A percentile compares a stretch with the other conserved stretches of the same genome.
phyloP scores from a whole-genome alignment of 2,888 invertebrate species.

The Reticulitermes lucifugus region DNA sequence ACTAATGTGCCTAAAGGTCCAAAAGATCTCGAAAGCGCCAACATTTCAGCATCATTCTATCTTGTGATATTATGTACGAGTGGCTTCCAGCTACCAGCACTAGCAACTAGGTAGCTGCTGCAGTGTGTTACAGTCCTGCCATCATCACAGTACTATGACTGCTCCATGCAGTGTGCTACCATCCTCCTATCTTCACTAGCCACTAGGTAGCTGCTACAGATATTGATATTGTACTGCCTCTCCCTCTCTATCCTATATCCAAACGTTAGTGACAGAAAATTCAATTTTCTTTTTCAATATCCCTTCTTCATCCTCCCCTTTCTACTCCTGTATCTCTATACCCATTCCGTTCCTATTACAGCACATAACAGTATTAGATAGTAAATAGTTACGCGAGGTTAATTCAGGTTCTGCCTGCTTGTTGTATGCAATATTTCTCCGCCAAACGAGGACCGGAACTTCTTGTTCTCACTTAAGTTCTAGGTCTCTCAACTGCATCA shows the following conservation, averaged over 20 bases:
- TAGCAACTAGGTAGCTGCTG: no score
- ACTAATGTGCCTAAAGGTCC: no score
- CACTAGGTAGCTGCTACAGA: slow-evolving; percentile 9
- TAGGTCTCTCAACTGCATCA: no score
- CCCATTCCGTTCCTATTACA: slow-evolving; percentile 10
- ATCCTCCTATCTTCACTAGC: not conserved
- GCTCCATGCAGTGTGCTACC: not conserved
- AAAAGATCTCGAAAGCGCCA: no score
- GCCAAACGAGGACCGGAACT: no score
- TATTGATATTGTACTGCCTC: slow-evolving; percentile 19
- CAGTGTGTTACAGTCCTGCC: no score
- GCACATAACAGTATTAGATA: slow-evolving; percentile 16
- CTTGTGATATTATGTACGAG: no score
- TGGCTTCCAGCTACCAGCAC: no score
- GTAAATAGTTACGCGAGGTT: not conserved
- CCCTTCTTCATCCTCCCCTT: slow-evolving; percentile 29
- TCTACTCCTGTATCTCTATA: slow-evolving; percentile 11
- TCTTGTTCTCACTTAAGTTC: no score
- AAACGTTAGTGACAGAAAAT: slow-evolving; percentile 41
- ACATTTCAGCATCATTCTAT: no score
- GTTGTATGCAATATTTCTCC: no score
- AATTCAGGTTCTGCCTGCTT: not conserved
- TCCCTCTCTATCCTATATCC: slow-evolving; percentile 29
- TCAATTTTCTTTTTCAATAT: slow-evolving; percentile 44
- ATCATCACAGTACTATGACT: no score